These are phyloP conservation scores for Agrotis clavis DNA, from an alignment of 2,888 invertebrate genomes.

Conservation along the genomic window DNA sequence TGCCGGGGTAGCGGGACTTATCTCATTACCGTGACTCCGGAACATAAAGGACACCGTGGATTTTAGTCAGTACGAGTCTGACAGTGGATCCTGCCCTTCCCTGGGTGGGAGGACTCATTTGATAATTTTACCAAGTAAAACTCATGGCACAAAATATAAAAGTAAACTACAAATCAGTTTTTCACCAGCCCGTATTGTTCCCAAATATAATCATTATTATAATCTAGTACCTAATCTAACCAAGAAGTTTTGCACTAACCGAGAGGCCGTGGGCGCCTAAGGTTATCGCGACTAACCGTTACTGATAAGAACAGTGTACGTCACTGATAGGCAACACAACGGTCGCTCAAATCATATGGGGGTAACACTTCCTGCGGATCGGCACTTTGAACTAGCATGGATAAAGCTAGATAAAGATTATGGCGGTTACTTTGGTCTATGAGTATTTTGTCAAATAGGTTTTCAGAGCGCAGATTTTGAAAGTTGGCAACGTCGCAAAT, in stretches of 20 bases:
- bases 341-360: slow-evolving; percentile 39
- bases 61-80: too few relatives aligned
- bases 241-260: slow-evolving; percentile 27
- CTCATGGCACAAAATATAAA: too few relatives aligned
- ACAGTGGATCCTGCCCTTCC: too few relatives aligned
- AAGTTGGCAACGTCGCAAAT: too few relatives aligned
- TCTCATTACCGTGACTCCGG: too few relatives aligned
- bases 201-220: too few relatives aligned
- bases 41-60: too few relatives aligned
- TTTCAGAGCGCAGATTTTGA: too few relatives aligned
- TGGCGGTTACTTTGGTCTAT: slow-evolving; percentile 7
- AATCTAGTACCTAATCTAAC: neutral
- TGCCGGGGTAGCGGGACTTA: too few relatives aligned
- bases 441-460: neutral
- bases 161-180: neutral
- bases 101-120: too few relatives aligned
- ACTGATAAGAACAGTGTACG: slow-evolving; percentile 27
- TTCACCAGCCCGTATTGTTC: neutral
- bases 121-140: too few relatives aligned
- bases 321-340: slow-evolving; percentile 46
- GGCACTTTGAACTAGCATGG: slow-evolving; percentile 5
- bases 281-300: slow-evolving; percentile 39
- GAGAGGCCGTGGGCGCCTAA: slow-evolving; percentile 12
- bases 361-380: slow-evolving; percentile 22
- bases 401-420: slow-evolving; percentile 6